Percentiles rank a stretch among this genome's conserved stretches.
Conservation (phyloP, 2,888 invertebrate species). For the Didymodactylos carnosus region DNA sequence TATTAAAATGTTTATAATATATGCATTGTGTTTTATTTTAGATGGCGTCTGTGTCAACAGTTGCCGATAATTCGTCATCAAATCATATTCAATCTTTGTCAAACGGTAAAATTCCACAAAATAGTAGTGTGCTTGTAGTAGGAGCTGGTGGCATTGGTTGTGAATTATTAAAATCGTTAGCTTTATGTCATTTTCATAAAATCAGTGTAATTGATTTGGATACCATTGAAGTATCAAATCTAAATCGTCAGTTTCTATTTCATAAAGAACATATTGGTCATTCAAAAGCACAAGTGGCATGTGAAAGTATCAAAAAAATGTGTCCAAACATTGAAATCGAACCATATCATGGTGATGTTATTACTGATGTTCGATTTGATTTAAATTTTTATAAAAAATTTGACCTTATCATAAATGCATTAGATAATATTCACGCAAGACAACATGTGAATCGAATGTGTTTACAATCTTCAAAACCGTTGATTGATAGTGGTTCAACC, state of each 20-base stretch:
- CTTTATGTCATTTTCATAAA: conserved; percentile 69
- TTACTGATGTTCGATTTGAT: neutral
- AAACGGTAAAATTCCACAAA: neutral
- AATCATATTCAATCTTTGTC: too few relatives aligned
- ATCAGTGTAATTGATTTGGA: conserved; percentile 95
- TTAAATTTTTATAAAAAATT: conserved; percentile 72
- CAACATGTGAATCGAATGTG: conserved; percentile 99
- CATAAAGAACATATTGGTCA: conserved; percentile 92
- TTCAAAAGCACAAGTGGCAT: conserved; percentile 52
- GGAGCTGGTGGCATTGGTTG: conserved; percentile 99
- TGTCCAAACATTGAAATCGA: neutral
- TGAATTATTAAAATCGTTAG: conserved; percentile 88
- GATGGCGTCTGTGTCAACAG: too few relatives aligned
- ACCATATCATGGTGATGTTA: neutral
- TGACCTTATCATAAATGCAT: conserved; percentile 73
- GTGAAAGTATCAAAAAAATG: neutral
- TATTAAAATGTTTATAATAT: too few relatives aligned
- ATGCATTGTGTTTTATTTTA: too few relatives aligned
- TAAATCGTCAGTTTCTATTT: conserved; percentile 96
- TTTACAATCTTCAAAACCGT: conserved; percentile 70
- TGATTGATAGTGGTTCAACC: conserved; percentile 88
- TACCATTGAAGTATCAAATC: conserved; percentile 94
- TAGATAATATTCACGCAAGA: conserved; percentile 76
- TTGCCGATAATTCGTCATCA: too few relatives aligned
- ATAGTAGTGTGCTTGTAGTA: conserved; percentile 32